Conservation (phyloP, 1,140 invertebrate species). For the Leptonema lineaticorne region DNA sequence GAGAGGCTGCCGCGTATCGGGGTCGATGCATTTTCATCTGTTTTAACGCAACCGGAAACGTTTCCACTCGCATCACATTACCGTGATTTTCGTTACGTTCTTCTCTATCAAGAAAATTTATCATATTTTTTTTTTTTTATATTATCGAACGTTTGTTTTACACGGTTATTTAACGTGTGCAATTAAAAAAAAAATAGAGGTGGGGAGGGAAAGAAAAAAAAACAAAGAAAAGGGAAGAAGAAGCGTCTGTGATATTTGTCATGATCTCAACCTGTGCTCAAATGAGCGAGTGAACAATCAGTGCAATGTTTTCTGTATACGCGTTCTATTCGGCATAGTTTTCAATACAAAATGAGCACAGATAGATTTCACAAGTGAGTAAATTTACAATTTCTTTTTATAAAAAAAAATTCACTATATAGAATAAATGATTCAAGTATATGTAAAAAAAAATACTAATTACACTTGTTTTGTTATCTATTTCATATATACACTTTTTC, state of each 20-base stretch:
- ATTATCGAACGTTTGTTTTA: too few species aligned
- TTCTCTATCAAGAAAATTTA: too few species aligned
- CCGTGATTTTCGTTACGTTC: too few species aligned
- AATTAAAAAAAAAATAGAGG: too few species aligned
- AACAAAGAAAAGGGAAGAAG: too few species aligned
- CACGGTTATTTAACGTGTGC: too few species aligned
- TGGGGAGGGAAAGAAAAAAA: too few species aligned
- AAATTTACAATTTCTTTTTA: background rate
- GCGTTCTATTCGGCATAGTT: constrained; percentile 28
- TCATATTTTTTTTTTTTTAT: too few species aligned
- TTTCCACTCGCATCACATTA: background rate
- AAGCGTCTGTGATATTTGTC: too few species aligned
- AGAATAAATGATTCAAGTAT: background rate
- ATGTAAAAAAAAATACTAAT: background rate
- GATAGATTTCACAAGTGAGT: constrained; percentile 40
- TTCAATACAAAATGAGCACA: constrained; percentile 37
- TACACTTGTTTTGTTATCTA: background rate
- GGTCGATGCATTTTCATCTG: too few species aligned
- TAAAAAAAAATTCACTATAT: too few species aligned
- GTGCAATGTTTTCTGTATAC: constrained; percentile 36
- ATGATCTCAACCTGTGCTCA: constrained; percentile 6
- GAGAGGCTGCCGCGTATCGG: too few species aligned
- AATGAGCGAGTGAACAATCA: constrained; percentile 31
- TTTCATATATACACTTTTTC: background rate
- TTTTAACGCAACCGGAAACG: background rate